Base-by-base conservation (phyloP, 2,888 invertebrate genomes). In the Erebia epiphron region DNA sequence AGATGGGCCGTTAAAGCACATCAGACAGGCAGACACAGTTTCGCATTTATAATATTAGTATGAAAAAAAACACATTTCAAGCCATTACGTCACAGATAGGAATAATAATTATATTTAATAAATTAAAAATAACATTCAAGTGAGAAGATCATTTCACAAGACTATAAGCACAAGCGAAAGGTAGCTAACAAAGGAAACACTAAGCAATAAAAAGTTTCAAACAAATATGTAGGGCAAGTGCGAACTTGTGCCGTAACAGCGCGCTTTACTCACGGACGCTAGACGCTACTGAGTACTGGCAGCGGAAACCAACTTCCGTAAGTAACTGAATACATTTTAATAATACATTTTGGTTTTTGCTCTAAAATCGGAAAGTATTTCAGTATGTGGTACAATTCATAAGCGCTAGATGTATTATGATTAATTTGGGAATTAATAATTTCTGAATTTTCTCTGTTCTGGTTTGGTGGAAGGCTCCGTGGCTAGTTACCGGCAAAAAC, bases 301-400 rank as follows among this genome's bases (percentile, higher is more conserved):
- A 21, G 3, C 54, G 14, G 71, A 80, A 82, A 82, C 79, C 76
- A 79, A 81, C 79, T 82, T 83, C 76, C 79, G 77, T 78, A 81
- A 83, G 79, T 82, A 82, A 82, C 83, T 83, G 75, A 82, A 83
- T 86, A 85, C 79, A 80, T 85, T 86, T 85, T 83, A 86, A 85
- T 85, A 84, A 82, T 84, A 82, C 86, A 83, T 84, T 85, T 83
- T 80, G 79, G 79, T 78, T 81, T 81, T 84, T 82, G 76, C 77
- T 79, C 76, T 78, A 78, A 83, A 85, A 85, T 83, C 80, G 79
- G 80, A 78, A 79, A 74, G 75, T 76, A 75, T 75, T 79, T 81
- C 46, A 11, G 26, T 50, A 35, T 57, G 46, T 65, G 69, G 50
- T 54, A 13, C 66, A 75, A 68, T 11, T 14, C 4, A 11, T 18